A percentile compares a stretch with the other conserved stretches of the same genome.
Conservation (phyloP, 2,113 vertebrate species). For the Kobus ellipsiprymnus region DNA sequence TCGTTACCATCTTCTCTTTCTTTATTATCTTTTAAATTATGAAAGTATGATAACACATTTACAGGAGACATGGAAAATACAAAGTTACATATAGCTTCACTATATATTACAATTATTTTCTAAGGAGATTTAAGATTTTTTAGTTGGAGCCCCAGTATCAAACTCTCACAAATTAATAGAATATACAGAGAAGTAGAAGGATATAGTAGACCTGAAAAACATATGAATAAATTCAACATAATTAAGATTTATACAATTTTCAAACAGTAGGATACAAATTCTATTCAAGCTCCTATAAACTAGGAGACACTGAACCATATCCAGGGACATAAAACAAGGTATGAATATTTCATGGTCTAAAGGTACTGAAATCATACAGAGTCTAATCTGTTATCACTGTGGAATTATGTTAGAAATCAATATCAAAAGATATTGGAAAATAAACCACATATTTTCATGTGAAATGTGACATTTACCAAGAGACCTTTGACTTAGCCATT, state of each 20-base stretch:
- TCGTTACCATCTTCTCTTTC: neutral
- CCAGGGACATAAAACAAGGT: neutral
- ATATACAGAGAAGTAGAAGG: neutral
- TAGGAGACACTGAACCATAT: neutral
- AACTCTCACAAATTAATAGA: neutral
- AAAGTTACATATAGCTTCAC: neutral
- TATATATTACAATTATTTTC: neutral
- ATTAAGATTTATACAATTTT: neutral
- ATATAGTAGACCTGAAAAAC: neutral
- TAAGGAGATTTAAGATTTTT: neutral
- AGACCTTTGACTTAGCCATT: neutral
- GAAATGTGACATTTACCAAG: neutral
- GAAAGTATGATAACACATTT: neutral
- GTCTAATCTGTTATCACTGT: neutral
- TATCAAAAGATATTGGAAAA: neutral
- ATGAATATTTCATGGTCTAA: neutral
- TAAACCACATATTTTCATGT: neutral
- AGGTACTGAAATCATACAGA: neutral
- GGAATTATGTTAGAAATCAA: neutral
- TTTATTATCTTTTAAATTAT: neutral
- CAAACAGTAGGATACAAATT: neutral
- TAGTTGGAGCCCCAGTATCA: neutral
- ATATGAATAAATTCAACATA: neutral
- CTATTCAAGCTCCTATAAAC: neutral
- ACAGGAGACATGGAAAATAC: neutral